Base-by-base conservation (phyloP, 2,888 invertebrate genomes). In the Nebria salina region DNA sequence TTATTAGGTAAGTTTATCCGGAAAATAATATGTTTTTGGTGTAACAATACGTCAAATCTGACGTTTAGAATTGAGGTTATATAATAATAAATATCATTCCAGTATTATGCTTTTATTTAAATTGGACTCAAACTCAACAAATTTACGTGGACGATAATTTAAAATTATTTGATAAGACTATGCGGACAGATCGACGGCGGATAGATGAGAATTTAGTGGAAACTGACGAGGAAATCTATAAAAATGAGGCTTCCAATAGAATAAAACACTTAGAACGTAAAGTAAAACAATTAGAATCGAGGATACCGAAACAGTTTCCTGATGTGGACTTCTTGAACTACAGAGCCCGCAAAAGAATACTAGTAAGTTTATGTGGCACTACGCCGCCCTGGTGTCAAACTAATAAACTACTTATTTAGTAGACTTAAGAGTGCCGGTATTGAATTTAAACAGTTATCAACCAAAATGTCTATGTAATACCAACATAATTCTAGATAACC, bases 291-390 rank as follows among this genome's bases (percentile, higher is more conserved):
- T 88, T 96, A 73, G 96, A 96, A 87, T 91, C 92, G 2, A 91
- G 93, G 86, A 91, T 95, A 72, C 94, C 95, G 0, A 96, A 96
- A 85, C 94, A 94, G 84, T 98, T 95, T 90, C 98, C 97, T 0
- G 94, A 95, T 87, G 98, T 99, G 0, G 95, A 95, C 87, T 97
- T 97, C 87, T 91, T 97, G 15, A 97, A 97, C 84, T 98, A 98
- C 88, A 95, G 96, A 86, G 94, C 95, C 84, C 92, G 98, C 80
- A 98, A 97, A 88, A 92, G 99, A 84, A 97, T 99, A 86, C 90
- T 99, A 41, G 81, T 81, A 81, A 65, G 76, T 81, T 72, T 8
- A 25, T 2, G 13, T 68, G 68, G 8, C 13, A 68, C 4, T 25
- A 25, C 26, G 26, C 68, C 26, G 68, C 68, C 68, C 20, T 68